Percentiles rank a stretch among this genome's conserved stretches.
phyloP scores from a whole-genome alignment of 2,888 invertebrate genomes.

The Oxystoma pomonae region DNA sequence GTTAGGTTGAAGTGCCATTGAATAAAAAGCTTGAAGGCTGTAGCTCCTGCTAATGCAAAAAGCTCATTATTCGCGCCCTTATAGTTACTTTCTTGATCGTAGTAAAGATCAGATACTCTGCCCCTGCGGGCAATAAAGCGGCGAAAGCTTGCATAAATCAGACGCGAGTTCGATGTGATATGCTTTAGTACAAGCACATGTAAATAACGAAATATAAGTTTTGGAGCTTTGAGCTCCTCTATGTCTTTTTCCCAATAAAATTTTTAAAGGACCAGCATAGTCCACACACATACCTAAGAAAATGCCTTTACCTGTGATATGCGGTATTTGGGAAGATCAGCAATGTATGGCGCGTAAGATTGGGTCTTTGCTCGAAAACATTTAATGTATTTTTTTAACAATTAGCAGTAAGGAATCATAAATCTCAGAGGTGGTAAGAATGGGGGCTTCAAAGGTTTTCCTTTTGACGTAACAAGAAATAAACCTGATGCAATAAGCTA shows the following conservation, averaged over 20 bases:
- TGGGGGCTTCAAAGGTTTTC: too few relatives aligned
- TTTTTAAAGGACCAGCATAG: too few relatives aligned
- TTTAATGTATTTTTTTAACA: too few relatives aligned
- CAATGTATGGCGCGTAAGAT: too few relatives aligned
- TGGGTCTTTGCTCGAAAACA: too few relatives aligned
- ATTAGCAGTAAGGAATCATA: too few relatives aligned
- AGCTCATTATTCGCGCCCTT: not conserved
- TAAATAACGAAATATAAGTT: not conserved
- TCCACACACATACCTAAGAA: too few relatives aligned
- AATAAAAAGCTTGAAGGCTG: not conserved
- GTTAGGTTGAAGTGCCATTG: not conserved
- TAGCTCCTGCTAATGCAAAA: not conserved
- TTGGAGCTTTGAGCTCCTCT: not conserved
- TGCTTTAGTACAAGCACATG: not conserved
- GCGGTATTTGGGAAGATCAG: too few relatives aligned
- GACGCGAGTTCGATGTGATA: not conserved
- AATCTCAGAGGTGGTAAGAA: too few relatives aligned
- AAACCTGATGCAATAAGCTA: too few relatives aligned
- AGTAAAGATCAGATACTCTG: not conserved
- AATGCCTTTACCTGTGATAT: too few relatives aligned
- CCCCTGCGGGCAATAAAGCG: not conserved
- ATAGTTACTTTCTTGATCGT: not conserved
- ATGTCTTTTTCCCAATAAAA: not conserved
- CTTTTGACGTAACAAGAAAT: too few relatives aligned
- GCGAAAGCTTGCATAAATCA: not conserved